Base-by-base conservation (phyloP, 2,797 vertebrate species). In the Galaxias olidus region DNA sequence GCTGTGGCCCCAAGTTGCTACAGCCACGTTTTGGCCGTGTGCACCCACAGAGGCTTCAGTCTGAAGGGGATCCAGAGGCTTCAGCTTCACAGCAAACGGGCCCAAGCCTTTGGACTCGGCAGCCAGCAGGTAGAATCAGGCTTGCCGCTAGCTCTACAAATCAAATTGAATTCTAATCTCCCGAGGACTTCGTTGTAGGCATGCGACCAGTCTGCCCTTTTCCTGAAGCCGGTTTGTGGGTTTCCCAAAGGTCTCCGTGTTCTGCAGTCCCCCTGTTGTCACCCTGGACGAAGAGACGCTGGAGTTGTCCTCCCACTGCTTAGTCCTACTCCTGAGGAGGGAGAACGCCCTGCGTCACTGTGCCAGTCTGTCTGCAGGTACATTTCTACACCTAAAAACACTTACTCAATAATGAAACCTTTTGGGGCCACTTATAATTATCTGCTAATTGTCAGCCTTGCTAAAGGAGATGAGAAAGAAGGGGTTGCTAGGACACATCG, bases 321-420 rank as follows among this genome's bases (percentile, higher is more conserved):
- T 94, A 5, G 3, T 91, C 62, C 30, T 93, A 62, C 61, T 93
- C 51, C 80, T 93, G 74, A 88, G 90, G 44, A 92, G 80, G 78
- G 90, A 93, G 82, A 93, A 91, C 0, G 85, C 79, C 6, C 18
- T 43, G 6, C 79, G 66, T 42, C 89, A 91, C 71, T 46, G 68
- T 63, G 55, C 85, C 59, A 78, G 76, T 1, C 61, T 93, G 47
- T 14, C 88, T 46, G 83, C 82, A 90, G 92, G 91, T 92, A 78
- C 64, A 9, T 50, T 18, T 62, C 13, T 70, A 10, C 40, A 55
- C 54, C 12, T 46, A n/a, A n/a, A n/a, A n/a, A n/a, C n/a, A n/a
- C n/a, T n/a, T n/a, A n/a, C n/a, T n/a, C n/a, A n/a, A n/a, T n/a
- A n/a, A n/a, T n/a, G n/a, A n/a, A n/a, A n/a, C n/a, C n/a, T n/a